These are phyloP conservation scores for Drosophila cognata DNA, from an alignment of 2,888 invertebrate species.

Conservation along the genomic window DNA sequence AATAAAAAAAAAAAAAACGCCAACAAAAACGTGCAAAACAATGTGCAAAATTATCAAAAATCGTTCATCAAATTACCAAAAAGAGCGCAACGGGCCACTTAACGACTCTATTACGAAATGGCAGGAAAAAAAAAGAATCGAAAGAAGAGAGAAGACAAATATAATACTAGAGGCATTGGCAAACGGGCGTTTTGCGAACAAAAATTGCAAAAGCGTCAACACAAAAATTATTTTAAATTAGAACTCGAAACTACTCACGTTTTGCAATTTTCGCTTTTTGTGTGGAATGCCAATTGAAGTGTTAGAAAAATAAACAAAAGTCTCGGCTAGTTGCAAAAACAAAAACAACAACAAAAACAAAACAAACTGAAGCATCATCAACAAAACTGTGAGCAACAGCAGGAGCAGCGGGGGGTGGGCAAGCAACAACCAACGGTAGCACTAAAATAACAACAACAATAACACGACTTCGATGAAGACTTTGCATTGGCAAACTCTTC, in stretches of 20 bases:
- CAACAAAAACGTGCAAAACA: constrained; percentile 73
- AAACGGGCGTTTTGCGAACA: constrained; percentile 61
- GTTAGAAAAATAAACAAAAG: constrained; percentile 81
- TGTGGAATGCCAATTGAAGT: constrained; percentile 82
- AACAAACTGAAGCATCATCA: constrained; percentile 78
- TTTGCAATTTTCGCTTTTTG: constrained; percentile 82
- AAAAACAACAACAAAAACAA: constrained; percentile 28
- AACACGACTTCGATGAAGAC: constrained; percentile 72
- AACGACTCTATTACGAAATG: constrained; percentile 82
- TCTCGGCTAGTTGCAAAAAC: constrained; percentile 73
- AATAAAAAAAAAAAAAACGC: constrained; percentile 1
- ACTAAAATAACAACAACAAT: constrained; percentile 78
- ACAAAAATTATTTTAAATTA: constrained; percentile 82
- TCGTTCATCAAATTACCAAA: constrained; percentile 82
- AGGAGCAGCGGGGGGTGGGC: constrained; percentile 20
- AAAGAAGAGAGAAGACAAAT: constrained; percentile 42
- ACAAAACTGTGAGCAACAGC: constrained; percentile 39
- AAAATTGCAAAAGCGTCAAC: constrained; percentile 80
- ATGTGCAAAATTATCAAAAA: constrained; percentile 82
- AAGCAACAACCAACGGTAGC: constrained; percentile 68
- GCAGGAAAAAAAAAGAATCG: constrained; percentile 48
- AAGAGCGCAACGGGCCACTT: constrained; percentile 80
- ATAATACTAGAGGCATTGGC: constrained; percentile 56
- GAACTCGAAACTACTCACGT: constrained; percentile 81
- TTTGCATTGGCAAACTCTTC: constrained; percentile 46